Conservation (phyloP, 2,113 vertebrate species). For the Tragulus kanchil region DNA sequence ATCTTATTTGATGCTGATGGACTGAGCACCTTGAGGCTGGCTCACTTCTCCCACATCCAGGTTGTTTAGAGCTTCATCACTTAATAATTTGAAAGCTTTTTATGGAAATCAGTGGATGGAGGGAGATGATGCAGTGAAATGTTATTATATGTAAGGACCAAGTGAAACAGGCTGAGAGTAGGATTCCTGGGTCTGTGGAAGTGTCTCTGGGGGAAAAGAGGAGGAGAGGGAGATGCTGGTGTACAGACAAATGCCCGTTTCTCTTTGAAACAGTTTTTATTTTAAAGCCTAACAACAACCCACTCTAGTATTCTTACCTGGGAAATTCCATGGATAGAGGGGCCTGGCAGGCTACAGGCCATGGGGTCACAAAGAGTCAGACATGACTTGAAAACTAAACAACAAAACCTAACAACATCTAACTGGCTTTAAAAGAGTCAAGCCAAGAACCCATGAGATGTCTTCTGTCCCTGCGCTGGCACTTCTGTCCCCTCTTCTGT, state of each 20-base stretch:
- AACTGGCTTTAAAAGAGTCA: conserved; percentile 35
- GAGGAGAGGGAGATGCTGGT: neutral
- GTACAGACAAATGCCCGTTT: conserved; percentile 17
- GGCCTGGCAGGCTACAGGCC: neutral
- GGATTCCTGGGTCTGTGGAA: neutral
- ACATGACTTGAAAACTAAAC: neutral
- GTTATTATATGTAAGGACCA: conserved; percentile 69
- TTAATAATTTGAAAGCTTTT: conserved; percentile 81
- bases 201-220: neutral
- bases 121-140: conserved; percentile 58
- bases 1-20: conserved; percentile 52
- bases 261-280: conserved; percentile 61
- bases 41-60: conserved; percentile 35
- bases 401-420: conserved; percentile 31
- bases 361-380: neutral
- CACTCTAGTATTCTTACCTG: neutral
- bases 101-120: conserved; percentile 73
- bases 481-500: neutral
- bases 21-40: conserved; percentile 53
- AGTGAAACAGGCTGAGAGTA: neutral
- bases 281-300: conserved; percentile 32
- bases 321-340: neutral
- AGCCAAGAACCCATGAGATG: neutral
- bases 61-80: conserved; percentile 69
- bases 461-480: neutral